phyloP scores from a whole-genome alignment of 1,140 invertebrate species.

The Pemphigus obesinymphae region DNA sequence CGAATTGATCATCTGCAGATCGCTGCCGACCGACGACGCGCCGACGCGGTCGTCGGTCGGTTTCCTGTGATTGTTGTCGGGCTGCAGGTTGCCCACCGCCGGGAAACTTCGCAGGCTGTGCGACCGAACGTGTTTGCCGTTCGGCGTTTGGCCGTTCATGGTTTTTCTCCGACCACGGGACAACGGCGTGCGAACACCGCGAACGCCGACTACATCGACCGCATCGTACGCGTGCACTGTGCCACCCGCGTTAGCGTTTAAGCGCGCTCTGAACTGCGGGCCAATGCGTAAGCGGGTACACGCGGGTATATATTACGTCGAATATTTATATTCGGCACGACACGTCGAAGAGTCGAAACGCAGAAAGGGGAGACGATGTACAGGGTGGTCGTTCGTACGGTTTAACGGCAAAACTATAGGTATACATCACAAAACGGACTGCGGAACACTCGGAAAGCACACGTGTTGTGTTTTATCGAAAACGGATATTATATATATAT shows the following conservation, averaged over 20 bases:
- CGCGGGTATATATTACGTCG: neutral
- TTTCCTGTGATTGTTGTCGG: neutral
- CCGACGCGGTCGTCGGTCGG: neutral
- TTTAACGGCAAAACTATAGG: too few relatives aligned
- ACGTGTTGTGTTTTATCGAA: too few relatives aligned
- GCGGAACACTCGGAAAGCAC: too few relatives aligned
- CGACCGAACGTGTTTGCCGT: conserved; percentile 12
- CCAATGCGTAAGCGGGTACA: too few relatives aligned
- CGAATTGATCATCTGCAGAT: neutral
- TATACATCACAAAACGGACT: too few relatives aligned
- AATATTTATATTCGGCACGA: neutral
- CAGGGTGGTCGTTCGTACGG: neutral
- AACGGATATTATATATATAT: too few relatives aligned
- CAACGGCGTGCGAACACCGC: neutral
- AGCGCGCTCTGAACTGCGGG: neutral
- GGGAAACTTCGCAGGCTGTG: conserved; percentile 24
- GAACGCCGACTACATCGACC: neutral
- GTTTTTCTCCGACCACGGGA: neutral
- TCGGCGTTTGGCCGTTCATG: neutral
- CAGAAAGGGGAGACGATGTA: neutral
- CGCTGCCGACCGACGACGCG: neutral
- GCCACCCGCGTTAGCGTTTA: neutral
- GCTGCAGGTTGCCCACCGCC: too few relatives aligned
- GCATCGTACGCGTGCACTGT: neutral
- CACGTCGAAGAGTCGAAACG: neutral